Conservation (phyloP, 1,140 invertebrate genomes). For the Psix sp. region DNA sequence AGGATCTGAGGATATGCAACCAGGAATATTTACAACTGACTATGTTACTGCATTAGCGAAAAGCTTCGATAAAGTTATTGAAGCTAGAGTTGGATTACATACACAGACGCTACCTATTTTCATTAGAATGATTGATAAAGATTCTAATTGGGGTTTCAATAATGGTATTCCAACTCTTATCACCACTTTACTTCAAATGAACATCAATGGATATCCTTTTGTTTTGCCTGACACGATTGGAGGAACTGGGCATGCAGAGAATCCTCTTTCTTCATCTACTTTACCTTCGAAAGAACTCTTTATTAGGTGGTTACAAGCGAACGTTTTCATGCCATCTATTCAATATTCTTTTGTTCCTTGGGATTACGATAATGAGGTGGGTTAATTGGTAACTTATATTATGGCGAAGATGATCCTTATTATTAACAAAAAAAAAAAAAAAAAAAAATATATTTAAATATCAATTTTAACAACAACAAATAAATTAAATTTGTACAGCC, state of each 20-base stretch:
- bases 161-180: slow-evolving; percentile 89
- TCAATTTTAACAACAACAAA: no score
- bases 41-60: slow-evolving; percentile 81
- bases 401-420: no score
- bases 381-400: no score
- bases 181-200: slow-evolving; percentile 87
- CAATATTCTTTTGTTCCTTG: slow-evolving; percentile 94
- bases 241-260: slow-evolving; percentile 86
- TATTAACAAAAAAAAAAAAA: no score
- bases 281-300: slow-evolving; percentile 88
- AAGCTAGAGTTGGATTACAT: slow-evolving; percentile 82
- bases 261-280: slow-evolving; percentile 67
- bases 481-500: no score
- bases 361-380: slow-evolving; percentile 86
- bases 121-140: slow-evolving; percentile 92
- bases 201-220: slow-evolving; percentile 89
- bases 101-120: slow-evolving; percentile 89
- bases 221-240: slow-evolving; percentile 95
- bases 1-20: slow-evolving; percentile 76
- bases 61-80: slow-evolving; percentile 83
- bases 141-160: slow-evolving; percentile 86
- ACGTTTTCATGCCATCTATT: slow-evolving; percentile 89
- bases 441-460: no score
- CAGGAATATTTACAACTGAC: slow-evolving; percentile 80
- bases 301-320: slow-evolving; percentile 92